phyloP scores from a whole-genome alignment of 2,113 vertebrate genomes.

The Gopherus flavomarginatus region DNA sequence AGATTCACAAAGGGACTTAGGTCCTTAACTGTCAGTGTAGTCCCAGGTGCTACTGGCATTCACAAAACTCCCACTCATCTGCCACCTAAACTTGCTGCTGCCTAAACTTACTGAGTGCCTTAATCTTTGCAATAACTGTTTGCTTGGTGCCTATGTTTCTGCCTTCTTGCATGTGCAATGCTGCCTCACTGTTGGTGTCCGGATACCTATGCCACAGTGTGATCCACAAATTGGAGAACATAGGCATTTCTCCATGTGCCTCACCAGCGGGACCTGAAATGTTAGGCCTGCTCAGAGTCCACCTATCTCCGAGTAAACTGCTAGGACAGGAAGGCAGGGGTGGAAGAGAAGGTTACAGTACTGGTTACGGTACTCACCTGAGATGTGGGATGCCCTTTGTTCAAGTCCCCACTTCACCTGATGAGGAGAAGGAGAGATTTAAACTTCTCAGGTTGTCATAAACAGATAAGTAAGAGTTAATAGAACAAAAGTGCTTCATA shows the following conservation, averaged over 20 bases:
- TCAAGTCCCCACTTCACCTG: neutral
- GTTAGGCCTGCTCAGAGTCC: too few species aligned
- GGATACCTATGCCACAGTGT: neutral
- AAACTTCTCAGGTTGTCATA: neutral
- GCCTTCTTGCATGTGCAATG: neutral
- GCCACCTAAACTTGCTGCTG: neutral
- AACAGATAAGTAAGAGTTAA: too few species aligned
- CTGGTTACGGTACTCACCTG: neutral
- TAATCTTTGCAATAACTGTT: neutral
- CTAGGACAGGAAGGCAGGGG: too few species aligned
- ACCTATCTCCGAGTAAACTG: too few species aligned
- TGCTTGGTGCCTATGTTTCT: neutral
- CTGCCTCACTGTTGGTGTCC: neutral
- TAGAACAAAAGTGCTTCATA: too few species aligned
- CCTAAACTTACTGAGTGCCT: neutral
- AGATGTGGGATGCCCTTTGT: neutral
- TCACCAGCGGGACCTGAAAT: neutral
- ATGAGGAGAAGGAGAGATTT: neutral
- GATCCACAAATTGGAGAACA: neutral
- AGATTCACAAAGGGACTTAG: neutral
- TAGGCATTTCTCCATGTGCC: neutral
- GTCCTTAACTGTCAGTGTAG: neutral
- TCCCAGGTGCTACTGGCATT: neutral
- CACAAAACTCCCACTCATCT: neutral
- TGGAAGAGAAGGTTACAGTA: too few species aligned